A percentile compares a stretch with the other conserved stretches of the same genome.
Conservation (phyloP, 2,797 vertebrate genomes). For the Scarus forsteni region DNA sequence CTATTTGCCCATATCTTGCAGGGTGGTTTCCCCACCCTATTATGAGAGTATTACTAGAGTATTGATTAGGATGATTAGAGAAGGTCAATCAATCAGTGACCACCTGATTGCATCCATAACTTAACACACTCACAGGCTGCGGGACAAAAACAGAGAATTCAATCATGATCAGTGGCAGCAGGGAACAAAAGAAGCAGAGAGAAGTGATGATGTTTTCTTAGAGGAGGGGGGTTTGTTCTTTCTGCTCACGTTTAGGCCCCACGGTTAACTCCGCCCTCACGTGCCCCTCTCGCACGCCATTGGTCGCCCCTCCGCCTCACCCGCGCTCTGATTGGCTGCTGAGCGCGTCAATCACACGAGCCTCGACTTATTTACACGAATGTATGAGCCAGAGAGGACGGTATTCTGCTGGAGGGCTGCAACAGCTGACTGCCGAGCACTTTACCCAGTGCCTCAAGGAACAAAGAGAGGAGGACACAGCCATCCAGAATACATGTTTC, state of each 20-base stretch:
- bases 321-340: constrained; percentile 64
- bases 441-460: constrained; percentile 76
- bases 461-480: constrained; percentile 76
- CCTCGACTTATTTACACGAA: constrained; percentile 82
- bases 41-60: constrained; percentile 2
- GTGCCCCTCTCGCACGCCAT: constrained; percentile 30
- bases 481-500: constrained; percentile 32
- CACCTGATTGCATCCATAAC: constrained; percentile 22
- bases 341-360: constrained; percentile 58
- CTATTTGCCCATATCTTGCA: background rate
- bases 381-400: constrained; percentile 63
- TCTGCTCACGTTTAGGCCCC: constrained; percentile 70
- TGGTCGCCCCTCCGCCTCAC: constrained; percentile 72
- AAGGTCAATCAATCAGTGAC: background rate
- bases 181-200: constrained; percentile 75
- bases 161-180: constrained; percentile 68
- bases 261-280: constrained; percentile 5
- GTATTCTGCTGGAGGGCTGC: constrained; percentile 77
- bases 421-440: constrained; percentile 77
- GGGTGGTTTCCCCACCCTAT: background rate
- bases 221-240: constrained; percentile 50
- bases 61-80: constrained; percentile 33
- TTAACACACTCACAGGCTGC: constrained; percentile 23
- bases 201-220: constrained; percentile 76
- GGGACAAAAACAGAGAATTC: constrained; percentile 27